Evolutionary conservation across 2,888 invertebrate species (phyloP), one percentile per base, ranked within the genome.

Genomic region (Tuta absoluta): DNA sequence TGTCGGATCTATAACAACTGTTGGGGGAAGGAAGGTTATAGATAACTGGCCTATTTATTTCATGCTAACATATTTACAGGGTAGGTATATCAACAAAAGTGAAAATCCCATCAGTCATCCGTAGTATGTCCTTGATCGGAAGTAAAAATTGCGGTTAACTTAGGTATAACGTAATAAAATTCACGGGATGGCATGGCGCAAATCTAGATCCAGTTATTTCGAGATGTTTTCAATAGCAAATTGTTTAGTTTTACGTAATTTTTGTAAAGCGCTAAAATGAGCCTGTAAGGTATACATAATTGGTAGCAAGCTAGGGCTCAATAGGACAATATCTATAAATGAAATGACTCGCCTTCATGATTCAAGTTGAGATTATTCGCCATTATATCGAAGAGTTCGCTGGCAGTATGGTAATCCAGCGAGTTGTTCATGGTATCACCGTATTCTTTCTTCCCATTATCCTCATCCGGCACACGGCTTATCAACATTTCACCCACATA

Each of bases 361-460:
- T 77, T 72, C 62, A 81, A 80, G 28, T 75, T 70, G 63, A 78
- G 75, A 60, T 81, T 79, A 62, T 75, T 81, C 1, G 83, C 78
- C 82, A 87, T 86, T 0, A 87, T 67, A 33, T 87, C 84, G 63
- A 82, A 87, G 10, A 89, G 75, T 57, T 88, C 82, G 63, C 76
- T 80, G 1, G 87, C 87, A 0, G 86, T 84, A 45, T 80, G 79
- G 64, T 82, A 84, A 24, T 82, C 81, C 10, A 77, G 72, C 0
- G 75, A 67, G 65, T 65, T 68, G 38, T 75, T 75, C 21, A 19
- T 11, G 1, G 64, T 63, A 33, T 23, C 57, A 17, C 45, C 65
- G 37, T 19, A 58, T 63, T 62, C 63, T 63, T 67, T 66, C 62
- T 64, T 67, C 65, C 74, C 72, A 57, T 69, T 76, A 24, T 74